Evolutionary conservation across 2,888 invertebrate species (phyloP).

Genomic region (Tortricodes alternella): DNA sequence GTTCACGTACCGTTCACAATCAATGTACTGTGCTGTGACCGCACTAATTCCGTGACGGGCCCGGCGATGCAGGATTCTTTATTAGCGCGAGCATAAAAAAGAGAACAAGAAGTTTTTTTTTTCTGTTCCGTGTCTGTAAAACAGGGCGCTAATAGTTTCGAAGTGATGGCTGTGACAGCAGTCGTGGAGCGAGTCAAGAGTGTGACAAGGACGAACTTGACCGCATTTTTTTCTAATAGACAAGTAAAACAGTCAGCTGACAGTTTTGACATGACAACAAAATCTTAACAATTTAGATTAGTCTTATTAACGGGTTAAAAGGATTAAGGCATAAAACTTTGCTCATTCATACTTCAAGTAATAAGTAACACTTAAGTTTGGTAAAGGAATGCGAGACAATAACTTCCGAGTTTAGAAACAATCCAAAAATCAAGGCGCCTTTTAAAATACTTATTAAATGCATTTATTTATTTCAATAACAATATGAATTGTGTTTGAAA

Average conservation of each 20-base stretch:
- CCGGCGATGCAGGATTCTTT: conserved; percentile 28
- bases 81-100: conserved; percentile 29
- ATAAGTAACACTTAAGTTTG: conserved; percentile 7
- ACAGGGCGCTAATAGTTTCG: conserved; percentile 21
- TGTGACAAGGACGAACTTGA: conserved; percentile 13
- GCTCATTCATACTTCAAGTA: conserved; percentile 3
- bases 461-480: too few relatives aligned
- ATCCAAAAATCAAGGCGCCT: not conserved
- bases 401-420: conserved; percentile 13
- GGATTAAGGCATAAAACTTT: not conserved
- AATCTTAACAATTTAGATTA: too few relatives aligned
- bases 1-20: conserved; percentile 1
- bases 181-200: conserved; percentile 14
- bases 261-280: too few relatives aligned
- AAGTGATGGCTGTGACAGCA: not conserved
- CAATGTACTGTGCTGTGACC: conserved; percentile 16
- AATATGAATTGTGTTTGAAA: too few relatives aligned
- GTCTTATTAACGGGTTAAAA: too few relatives aligned
- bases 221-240: conserved; percentile 19
- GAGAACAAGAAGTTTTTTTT: conserved; percentile 29
- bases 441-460: conserved; percentile 12
- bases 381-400: conserved; percentile 16
- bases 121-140: conserved; percentile 24
- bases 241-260: not conserved
- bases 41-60: conserved; percentile 31